Conservation (phyloP, 2,113 vertebrate genomes). For the Brevimyrus niger region DNA sequence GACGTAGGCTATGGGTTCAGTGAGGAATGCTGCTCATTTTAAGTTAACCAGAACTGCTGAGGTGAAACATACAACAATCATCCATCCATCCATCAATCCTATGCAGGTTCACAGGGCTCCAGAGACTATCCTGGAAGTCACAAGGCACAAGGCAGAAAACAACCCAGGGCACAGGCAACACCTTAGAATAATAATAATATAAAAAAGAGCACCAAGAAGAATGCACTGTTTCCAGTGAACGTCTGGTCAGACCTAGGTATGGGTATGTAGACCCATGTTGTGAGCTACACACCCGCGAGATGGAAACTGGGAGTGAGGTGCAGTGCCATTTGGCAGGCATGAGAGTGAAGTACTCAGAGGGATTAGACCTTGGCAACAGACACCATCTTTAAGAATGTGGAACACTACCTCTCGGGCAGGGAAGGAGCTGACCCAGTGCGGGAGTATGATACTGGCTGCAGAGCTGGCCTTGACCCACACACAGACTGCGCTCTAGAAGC, state of each 20-base stretch:
- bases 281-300: not conserved
- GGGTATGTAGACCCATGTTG: not conserved
- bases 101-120: not conserved
- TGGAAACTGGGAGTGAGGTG: not conserved
- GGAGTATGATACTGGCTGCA: not conserved
- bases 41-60: not conserved
- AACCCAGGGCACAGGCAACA: not conserved
- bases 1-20: not conserved
- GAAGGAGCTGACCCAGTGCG: not conserved
- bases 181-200: not conserved
- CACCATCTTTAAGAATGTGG: not conserved
- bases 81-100: not conserved
- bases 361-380: not conserved
- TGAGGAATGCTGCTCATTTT: not conserved
- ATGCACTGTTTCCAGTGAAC: not conserved
- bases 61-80: not conserved
- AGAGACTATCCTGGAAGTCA: not conserved
- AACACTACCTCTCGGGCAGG: not conserved
- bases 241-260: not conserved
- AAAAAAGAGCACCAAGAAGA: not conserved
- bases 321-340: not conserved
- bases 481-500: not conserved
- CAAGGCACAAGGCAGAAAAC: not conserved
- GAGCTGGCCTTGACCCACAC: not conserved
- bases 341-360: not conserved